Base-by-base conservation (phyloP, 2,888 invertebrate genomes). In the Tricholauxania praeusta region DNA sequence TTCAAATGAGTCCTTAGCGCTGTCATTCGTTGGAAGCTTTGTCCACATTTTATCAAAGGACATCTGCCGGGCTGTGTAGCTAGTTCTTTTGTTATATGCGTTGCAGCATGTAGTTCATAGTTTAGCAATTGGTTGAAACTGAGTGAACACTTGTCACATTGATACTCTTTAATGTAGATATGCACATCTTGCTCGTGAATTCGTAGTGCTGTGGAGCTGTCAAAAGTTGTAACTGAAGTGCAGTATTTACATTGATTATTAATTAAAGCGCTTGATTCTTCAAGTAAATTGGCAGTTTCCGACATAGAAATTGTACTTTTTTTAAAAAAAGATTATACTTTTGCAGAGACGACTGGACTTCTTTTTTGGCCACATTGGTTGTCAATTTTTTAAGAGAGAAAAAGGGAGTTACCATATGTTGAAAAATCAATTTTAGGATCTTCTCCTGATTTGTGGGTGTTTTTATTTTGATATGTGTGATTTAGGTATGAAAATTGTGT, bases 111-210 rank as follows among this genome's bases (percentile, higher is more conserved):
- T 12, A 72, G 70, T 3, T 77, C 76, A 28, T 73, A 12, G 22
- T 79, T 78, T 0, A 77, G 69, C 0, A 53, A 7, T 7, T 77
- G 62, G 49, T 78, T 79, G 51, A 75, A 79, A 17, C 70, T 73
- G 14, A 70, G n/a, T 0, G 75, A 70, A 60, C 79, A 79, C 10
- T 76, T 74, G 0, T 74, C 65, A 53, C 79, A 79, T 1, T 74
- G 73, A 12, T 75, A 78, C 48, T 76, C 75, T 65, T 78, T 79
- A 0, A 59, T 71, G 15, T 74, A 62, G 12, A 72, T 74, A 19
- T 78, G 79, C n/a, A 65, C 63, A 3, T 67, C 67, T 1, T 67
- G 53, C n/a, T 75, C 64, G n/a, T 78, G 79, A 1, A 74, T 22
- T 14, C 72, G 76, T 14, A 78, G 69, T 12, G 73, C 75, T 7